phyloP scores from a whole-genome alignment of 2,797 vertebrate species.

The Salarias fasciatus region DNA sequence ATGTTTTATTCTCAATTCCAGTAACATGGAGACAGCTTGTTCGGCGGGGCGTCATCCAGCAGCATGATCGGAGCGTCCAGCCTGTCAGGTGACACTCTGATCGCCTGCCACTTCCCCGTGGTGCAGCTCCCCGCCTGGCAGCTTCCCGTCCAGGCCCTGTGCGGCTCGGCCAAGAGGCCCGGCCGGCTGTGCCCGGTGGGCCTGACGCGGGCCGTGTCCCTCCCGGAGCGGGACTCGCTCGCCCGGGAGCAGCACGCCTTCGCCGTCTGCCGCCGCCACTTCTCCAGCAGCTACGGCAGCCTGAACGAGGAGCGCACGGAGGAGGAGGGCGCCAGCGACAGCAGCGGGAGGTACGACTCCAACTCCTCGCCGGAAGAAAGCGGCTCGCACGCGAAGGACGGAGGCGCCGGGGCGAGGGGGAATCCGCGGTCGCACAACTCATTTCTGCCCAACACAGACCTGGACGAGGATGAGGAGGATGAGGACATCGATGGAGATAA shows the following conservation, averaged over 20 bases:
- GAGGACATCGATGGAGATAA: constrained; percentile 79
- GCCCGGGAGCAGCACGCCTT: constrained; percentile 85
- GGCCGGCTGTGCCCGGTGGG: constrained; percentile 85
- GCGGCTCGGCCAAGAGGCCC: constrained; percentile 79
- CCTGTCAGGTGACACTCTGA: constrained; percentile 90
- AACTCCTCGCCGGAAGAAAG: constrained; percentile 71
- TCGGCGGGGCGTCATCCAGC: constrained; percentile 18
- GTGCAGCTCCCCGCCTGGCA: constrained; percentile 87
- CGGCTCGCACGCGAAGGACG: constrained; percentile 39
- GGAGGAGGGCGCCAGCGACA: constrained; percentile 71
- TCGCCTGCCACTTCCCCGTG: constrained; percentile 91
- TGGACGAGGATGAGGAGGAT: constrained; percentile 86
- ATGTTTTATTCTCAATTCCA: constrained; percentile 29
- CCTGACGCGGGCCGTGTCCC: constrained; percentile 80
- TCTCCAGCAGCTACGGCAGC: constrained; percentile 71
- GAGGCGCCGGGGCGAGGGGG: constrained; percentile 26
- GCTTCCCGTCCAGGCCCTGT: constrained; percentile 86
- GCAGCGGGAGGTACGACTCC: constrained; percentile 73
- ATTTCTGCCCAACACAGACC: constrained; percentile 84
- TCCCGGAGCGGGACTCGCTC: constrained; percentile 85
- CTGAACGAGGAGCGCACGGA: constrained; percentile 69
- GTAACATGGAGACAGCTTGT: constrained; percentile 37
- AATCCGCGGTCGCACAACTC: constrained; percentile 83
- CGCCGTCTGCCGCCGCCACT: constrained; percentile 72
- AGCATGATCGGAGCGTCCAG: constrained; percentile 92